A percentile compares a stretch with the other conserved stretches of the same genome.
phyloP scores from a whole-genome alignment of 2,888 invertebrate genomes.

The Adela reaumurella region DNA sequence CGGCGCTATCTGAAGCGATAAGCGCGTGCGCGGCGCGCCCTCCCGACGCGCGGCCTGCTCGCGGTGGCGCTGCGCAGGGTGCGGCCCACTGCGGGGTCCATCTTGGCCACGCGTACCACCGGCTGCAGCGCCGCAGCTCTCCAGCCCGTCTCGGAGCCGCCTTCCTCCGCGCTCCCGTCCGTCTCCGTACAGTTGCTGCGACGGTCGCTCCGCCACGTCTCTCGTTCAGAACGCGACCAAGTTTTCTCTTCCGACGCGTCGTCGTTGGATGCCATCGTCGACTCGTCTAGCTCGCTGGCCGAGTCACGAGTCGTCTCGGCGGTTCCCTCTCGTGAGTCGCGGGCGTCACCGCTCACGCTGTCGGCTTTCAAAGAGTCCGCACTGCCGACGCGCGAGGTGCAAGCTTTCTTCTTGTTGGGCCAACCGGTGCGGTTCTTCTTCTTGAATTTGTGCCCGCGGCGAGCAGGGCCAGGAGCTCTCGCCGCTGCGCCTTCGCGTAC shows the following conservation, averaged over 20 bases:
- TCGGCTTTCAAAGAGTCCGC: slow-evolving; percentile 20
- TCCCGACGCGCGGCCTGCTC: slow-evolving; percentile 10
- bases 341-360: slow-evolving; percentile 24
- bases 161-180: slow-evolving; percentile 1
- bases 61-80: slow-evolving; percentile 27
- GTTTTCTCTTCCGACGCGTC: slow-evolving; percentile 17
- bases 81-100: slow-evolving; percentile 39
- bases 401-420: slow-evolving; percentile 58
- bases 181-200: not conserved
- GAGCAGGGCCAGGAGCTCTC: slow-evolving; percentile 22
- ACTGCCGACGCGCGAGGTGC: slow-evolving; percentile 13
- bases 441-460: slow-evolving; percentile 53
- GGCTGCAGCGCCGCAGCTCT: slow-evolving; percentile 55
- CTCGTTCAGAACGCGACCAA: slow-evolving; percentile 11
- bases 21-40: slow-evolving; percentile 14
- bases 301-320: slow-evolving; percentile 18
- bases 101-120: slow-evolving; percentile 63
- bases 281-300: slow-evolving; percentile 28
- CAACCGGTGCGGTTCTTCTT: slow-evolving; percentile 80
- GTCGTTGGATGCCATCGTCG: slow-evolving; percentile 20
- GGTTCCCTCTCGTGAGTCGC: too few relatives aligned
- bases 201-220: not conserved
- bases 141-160: slow-evolving; percentile 13
- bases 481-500: slow-evolving; percentile 22
- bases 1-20: slow-evolving; percentile 25